Evolutionary conservation across 2,888 invertebrate species (phyloP).

Genomic region (Eilema griseolum): DNA sequence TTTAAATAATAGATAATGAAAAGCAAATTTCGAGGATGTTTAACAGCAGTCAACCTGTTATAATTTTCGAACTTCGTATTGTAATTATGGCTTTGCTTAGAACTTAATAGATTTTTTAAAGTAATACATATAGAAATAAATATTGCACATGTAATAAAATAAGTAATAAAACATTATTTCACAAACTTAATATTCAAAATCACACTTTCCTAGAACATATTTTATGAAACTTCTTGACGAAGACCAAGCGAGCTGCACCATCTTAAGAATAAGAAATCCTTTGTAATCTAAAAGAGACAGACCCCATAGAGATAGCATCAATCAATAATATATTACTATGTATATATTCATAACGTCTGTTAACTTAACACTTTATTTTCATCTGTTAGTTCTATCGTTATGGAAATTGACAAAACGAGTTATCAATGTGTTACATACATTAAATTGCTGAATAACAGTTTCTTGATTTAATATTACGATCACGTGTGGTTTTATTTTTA

Average conservation of each 20-base stretch:
- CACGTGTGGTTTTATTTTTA: background rate
- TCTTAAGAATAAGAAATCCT: background rate
- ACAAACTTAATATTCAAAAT: too few species aligned
- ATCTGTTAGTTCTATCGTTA: background rate
- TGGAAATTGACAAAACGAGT: conserved; percentile 2
- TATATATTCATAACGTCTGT: background rate
- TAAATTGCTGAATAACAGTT: conserved; percentile 3
- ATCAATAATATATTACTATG: background rate
- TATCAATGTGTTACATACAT: conserved; percentile 1
- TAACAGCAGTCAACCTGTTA: too few species aligned
- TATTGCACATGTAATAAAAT: too few species aligned
- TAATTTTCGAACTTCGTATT: too few species aligned
- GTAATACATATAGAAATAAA: too few species aligned
- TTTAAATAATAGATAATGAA: background rate
- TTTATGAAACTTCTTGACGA: too few species aligned
- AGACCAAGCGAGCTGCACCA: too few species aligned
- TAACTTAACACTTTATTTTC: background rate
- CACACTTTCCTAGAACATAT: too few species aligned
- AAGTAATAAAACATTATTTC: too few species aligned
- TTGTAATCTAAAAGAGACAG: background rate
- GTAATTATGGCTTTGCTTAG: too few species aligned
- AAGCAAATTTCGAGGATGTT: too few species aligned
- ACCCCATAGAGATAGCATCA: background rate
- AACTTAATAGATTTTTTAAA: too few species aligned
- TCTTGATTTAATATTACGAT: background rate